Evolutionary conservation across 2,113 vertebrate genomes (phyloP).

Genomic region (Microcebus ravelobensis): DNA sequence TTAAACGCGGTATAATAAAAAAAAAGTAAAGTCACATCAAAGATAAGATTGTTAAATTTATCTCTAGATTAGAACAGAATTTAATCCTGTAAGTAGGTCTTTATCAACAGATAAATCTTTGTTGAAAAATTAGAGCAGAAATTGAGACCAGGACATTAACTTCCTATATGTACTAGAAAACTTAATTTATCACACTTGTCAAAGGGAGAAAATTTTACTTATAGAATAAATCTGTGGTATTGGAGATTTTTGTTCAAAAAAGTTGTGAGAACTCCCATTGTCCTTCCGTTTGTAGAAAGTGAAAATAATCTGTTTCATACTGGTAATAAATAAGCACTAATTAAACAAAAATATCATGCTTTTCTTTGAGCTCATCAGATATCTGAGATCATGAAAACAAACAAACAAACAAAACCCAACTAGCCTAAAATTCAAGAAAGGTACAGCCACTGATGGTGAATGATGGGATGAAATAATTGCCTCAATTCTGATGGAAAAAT

Average conservation of each 20-base stretch:
- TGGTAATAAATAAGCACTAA: neutral
- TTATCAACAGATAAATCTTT: neutral
- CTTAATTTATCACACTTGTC: neutral
- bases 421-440: neutral
- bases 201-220: neutral
- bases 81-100: neutral
- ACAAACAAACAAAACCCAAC: neutral
- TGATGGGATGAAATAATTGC: neutral
- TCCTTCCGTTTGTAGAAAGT: neutral
- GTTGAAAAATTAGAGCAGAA: neutral
- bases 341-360: neutral
- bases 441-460: neutral
- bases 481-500: neutral
- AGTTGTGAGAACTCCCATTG: neutral
- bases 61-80: neutral
- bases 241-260: neutral
- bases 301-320: neutral
- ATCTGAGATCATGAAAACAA: neutral
- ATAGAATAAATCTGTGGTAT: neutral
- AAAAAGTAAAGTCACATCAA: neutral
- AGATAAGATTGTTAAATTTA: neutral
- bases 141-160: neutral
- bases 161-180: neutral
- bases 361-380: neutral
- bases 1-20: neutral